Evolutionary conservation across 2,797 vertebrate genomes (phyloP), one percentile per base, ranked within the genome.

Genomic region (Acanthurus tractus): DNA sequence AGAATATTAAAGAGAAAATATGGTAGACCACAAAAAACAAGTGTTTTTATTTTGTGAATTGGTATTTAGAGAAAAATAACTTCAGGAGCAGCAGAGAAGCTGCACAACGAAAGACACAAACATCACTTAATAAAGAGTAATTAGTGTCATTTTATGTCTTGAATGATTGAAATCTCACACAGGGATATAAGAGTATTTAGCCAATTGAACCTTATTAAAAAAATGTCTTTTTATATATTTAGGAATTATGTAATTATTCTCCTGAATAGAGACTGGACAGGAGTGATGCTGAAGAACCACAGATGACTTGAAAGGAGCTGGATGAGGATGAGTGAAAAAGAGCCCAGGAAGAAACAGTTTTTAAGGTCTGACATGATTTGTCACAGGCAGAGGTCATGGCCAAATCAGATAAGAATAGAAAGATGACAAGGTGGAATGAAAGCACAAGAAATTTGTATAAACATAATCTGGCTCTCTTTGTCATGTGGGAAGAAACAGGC

Each of bases 351-450:
- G 67, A 63, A 50, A 18, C 6, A 0, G 48, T 25, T 69, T 69
- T 68, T 4, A 57, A 57, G 5, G 12, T 40, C 64, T 48, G 45
- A 44, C 10, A 49, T 53, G 65, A 71, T 49, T 63, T 34, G 20
- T 67, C 48, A 69, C 72, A 72, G 34, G 11, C 9, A 0, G 29
- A 76, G 54, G 52, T 76, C 63, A 22, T 0, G 3, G 25, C 49
- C 63, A 58, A 70, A 81, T 79, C 53, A 49, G 81, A 74, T 63
- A 45, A 70, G n/a, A 62, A 53, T 11, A 57, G 18, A 74, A 66
- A 1, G 25, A 36, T 57, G 11, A 77, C n/a, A 40, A 68, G 36
- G 52, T 29, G 25, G 25, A 42, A 75, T 29, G 36, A 65, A 73
- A 63, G 53, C 23, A 72, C 20, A 52, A 59, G 29, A 82, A 58